A percentile compares a stretch with the other conserved stretches of the same genome.
Evolutionary conservation across 2,888 invertebrate species (phyloP).

Genomic region (Stegana nigrithorax): DNA sequence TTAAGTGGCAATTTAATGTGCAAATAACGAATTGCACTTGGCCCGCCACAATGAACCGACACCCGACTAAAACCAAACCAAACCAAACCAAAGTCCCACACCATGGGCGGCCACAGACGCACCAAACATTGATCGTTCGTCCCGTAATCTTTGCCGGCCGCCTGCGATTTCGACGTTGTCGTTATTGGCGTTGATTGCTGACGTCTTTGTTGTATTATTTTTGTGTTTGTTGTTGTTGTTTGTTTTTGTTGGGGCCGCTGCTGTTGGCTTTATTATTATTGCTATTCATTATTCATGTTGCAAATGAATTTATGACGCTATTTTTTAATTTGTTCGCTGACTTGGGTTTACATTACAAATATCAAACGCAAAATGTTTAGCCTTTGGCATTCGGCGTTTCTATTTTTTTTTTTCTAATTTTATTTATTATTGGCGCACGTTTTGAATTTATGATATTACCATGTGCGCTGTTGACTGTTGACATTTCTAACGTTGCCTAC

Average conservation of each 20-base stretch:
- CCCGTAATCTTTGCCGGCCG: too few relatives aligned
- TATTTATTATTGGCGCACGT: too few relatives aligned
- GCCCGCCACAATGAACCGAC: too few relatives aligned
- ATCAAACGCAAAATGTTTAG: not conserved
- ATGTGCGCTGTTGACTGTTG: not conserved
- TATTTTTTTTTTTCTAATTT: too few relatives aligned
- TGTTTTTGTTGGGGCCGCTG: too few relatives aligned
- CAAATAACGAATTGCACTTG: constrained; percentile 41
- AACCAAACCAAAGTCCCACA: constrained; percentile 13
- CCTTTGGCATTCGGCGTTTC: too few relatives aligned
- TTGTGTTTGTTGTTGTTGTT: constrained; percentile 28
- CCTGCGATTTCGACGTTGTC: too few relatives aligned
- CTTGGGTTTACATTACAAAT: not conserved
- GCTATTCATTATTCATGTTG: not conserved
- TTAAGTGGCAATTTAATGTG: constrained; percentile 33
- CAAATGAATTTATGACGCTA: not conserved
- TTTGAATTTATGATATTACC: too few relatives aligned
- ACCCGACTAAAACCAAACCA: not conserved
- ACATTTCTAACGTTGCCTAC: not conserved
- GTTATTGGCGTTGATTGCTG: too few relatives aligned
- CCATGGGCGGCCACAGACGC: constrained; percentile 42
- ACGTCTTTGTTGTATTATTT: constrained; percentile 41
- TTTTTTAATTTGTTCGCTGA: not conserved
- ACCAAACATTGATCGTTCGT: too few relatives aligned
- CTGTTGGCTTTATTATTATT: not conserved